Evolutionary conservation across 2,797 vertebrate species (phyloP).

Genomic region (Parauchenoglanis ngamensis): DNA sequence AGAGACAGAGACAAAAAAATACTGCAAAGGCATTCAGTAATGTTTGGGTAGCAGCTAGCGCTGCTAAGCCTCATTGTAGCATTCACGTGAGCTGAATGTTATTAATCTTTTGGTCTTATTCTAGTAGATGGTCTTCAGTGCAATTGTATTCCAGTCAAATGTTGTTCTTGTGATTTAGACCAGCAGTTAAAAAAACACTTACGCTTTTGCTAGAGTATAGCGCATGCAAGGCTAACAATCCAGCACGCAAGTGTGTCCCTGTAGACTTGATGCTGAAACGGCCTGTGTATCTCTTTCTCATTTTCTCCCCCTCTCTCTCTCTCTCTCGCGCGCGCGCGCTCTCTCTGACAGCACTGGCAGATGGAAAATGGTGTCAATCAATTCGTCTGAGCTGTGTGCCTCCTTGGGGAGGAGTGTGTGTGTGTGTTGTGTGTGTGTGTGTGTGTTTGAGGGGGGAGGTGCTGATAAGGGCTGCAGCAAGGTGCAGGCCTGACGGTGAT

Average conservation of each 20-base stretch:
- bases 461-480: slow-evolving; percentile 45
- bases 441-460: slow-evolving; percentile 32
- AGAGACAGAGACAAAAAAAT: background rate
- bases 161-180: slow-evolving; percentile 32
- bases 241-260: slow-evolving; percentile 38
- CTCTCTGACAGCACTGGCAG: slow-evolving; percentile 67
- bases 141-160: slow-evolving; percentile 25
- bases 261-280: slow-evolving; percentile 47
- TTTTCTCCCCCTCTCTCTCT: slow-evolving; percentile 56
- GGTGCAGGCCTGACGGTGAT: slow-evolving; percentile 45
- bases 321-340: background rate
- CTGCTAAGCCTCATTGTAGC: background rate
- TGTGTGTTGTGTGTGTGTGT: slow-evolving; percentile 60
- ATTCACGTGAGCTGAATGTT: background rate
- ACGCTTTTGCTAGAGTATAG: slow-evolving; percentile 10
- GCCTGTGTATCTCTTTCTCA: slow-evolving; percentile 50
- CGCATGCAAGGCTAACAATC: slow-evolving; percentile 23
- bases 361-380: slow-evolving; percentile 80
- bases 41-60: slow-evolving; percentile 15
- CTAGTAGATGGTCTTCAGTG: slow-evolving; percentile 9
- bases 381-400: slow-evolving; percentile 75
- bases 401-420: slow-evolving; percentile 64
- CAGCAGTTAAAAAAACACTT: slow-evolving; percentile 27
- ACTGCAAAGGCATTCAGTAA: slow-evolving; percentile 4
- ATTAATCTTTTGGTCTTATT: slow-evolving; percentile 16